These are phyloP conservation scores for Leucophenga montana DNA, from an alignment of 2,888 invertebrate species.

Conservation along the genomic window DNA sequence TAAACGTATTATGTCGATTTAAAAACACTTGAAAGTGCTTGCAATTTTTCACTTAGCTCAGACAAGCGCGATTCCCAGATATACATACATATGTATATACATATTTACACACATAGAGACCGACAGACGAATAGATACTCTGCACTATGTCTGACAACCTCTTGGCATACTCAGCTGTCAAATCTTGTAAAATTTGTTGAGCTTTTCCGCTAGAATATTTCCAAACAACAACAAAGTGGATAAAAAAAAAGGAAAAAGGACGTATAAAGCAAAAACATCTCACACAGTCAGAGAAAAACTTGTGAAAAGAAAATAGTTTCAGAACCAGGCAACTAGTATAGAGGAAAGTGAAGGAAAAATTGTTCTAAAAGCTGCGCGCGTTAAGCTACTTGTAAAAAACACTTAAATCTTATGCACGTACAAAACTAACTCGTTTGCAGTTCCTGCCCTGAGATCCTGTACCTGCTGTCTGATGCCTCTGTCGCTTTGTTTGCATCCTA, in stretches of 20 bases:
- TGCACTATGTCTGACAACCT: no score
- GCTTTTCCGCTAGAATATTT: slow-evolving; percentile 7
- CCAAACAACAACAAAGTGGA: background rate
- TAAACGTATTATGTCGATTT: slow-evolving; percentile 15
- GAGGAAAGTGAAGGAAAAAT: background rate
- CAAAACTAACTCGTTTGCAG: slow-evolving; percentile 31
- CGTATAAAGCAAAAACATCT: background rate
- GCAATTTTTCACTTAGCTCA: slow-evolving; percentile 25
- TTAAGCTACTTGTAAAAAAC: slow-evolving; percentile 65
- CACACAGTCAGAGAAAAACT: no score
- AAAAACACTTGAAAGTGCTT: background rate
- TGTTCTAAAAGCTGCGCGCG: background rate
- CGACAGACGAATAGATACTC: background rate
- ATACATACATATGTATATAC: background rate
- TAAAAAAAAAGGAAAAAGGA: background rate
- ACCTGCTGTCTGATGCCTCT: slow-evolving; percentile 35
- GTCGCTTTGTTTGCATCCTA: slow-evolving; percentile 50
- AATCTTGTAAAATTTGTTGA: slow-evolving; percentile 23
- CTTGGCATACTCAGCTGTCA: slow-evolving; percentile 14
- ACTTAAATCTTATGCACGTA: slow-evolving; percentile 43
- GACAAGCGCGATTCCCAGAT: slow-evolving; percentile 2
- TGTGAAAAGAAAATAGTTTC: no score
- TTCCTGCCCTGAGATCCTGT: slow-evolving; percentile 24
- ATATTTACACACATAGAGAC: background rate
- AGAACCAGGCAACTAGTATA: background rate